Conservation (phyloP, 2,888 invertebrate genomes). For the Acrobasis consociella region DNA sequence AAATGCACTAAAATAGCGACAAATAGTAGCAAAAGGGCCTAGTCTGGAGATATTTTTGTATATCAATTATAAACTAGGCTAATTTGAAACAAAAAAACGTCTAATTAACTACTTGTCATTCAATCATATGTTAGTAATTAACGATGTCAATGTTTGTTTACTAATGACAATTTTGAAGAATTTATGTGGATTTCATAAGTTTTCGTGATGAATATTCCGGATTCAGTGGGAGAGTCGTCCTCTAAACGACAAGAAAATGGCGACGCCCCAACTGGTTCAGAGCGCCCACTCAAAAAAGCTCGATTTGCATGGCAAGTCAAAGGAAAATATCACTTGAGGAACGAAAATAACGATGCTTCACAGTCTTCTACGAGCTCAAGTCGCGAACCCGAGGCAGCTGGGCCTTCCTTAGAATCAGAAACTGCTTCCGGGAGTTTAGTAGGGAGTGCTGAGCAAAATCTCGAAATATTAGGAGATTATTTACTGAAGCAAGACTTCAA, state of each 20-base stretch:
- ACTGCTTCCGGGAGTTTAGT: conserved; percentile 45
- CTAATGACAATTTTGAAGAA: conserved; percentile 58
- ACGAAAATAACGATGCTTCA: conserved; percentile 49
- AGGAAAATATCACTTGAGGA: conserved; percentile 84
- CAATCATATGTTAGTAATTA: conserved; percentile 79
- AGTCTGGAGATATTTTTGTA: conserved; percentile 12
- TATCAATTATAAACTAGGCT: neutral
- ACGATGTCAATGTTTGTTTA: conserved; percentile 79
- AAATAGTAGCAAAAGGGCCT: neutral
- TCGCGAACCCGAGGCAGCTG: conserved; percentile 40
- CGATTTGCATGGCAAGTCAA: conserved; percentile 86
- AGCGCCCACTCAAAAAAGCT: conserved; percentile 86
- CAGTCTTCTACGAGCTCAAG: conserved; percentile 34
- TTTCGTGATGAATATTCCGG: conserved; percentile 64
- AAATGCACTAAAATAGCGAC: neutral
- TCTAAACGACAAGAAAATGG: conserved; percentile 79
- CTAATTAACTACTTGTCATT: conserved; percentile 70
- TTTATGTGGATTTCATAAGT: conserved; percentile 38
- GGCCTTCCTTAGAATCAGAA: conserved; percentile 45
- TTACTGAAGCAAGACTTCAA: conserved; percentile 65
- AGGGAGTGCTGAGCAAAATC: conserved; percentile 61
- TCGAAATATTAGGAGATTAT: conserved; percentile 66
- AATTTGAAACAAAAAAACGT: conserved; percentile 22
- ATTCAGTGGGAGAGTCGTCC: conserved; percentile 71
- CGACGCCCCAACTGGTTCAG: conserved; percentile 73